Evolutionary conservation across 30 jellyfish, hydroid and myxozoan genomes (phyloP).

Genomic region (Aurelia sp.): DNA sequence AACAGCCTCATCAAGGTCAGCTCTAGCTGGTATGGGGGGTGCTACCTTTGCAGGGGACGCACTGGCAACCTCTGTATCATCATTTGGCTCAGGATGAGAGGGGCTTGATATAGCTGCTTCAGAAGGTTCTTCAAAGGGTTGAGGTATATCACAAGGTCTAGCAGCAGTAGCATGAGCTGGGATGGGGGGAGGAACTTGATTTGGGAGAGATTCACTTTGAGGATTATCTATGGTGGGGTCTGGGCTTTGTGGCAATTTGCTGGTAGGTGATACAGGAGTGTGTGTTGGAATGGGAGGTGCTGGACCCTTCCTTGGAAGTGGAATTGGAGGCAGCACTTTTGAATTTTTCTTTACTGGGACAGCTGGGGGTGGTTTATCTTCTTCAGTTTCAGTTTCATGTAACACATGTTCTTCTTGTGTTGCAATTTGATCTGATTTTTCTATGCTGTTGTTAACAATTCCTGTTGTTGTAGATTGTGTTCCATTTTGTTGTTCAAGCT

Average conservation of each 20-base stretch:
- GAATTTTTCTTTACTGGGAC: conserved; percentile 8
- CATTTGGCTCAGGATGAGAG: too few species aligned
- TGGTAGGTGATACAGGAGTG: neutral
- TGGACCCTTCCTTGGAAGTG: neutral
- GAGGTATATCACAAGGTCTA: too few species aligned
- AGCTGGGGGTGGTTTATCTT: neutral
- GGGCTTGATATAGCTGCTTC: too few species aligned
- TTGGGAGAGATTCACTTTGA: too few species aligned
- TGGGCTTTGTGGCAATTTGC: neutral
- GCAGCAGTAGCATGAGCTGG: too few species aligned
- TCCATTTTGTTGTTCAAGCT: conserved; percentile 1
- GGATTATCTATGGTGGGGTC: too few species aligned
- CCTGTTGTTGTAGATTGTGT: neutral
- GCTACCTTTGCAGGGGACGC: too few species aligned
- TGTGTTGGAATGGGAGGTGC: conserved; percentile 41
- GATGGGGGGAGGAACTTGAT: too few species aligned
- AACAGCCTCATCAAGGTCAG: conserved; percentile 36
- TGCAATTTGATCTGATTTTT: neutral
- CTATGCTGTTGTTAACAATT: too few species aligned
- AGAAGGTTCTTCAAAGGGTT: too few species aligned
- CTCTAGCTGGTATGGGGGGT: conserved; percentile 41
- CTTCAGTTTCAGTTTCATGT: neutral
- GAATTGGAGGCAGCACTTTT: conserved; percentile 38
- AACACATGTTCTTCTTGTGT: neutral
- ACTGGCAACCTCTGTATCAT: too few species aligned